Conservation (phyloP, 2,888 invertebrate species). For the Aquatica leii region DNA sequence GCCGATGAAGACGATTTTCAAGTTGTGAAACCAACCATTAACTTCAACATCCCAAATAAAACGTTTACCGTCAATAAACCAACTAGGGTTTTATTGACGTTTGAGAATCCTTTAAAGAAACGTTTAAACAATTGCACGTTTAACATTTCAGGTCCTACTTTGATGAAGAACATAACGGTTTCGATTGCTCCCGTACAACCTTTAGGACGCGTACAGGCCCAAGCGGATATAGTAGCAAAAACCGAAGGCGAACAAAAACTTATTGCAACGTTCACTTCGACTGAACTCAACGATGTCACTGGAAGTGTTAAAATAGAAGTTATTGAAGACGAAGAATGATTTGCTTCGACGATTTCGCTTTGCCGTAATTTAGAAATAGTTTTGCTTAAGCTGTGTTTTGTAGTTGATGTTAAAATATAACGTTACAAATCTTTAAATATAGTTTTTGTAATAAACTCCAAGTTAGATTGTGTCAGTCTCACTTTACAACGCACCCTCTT, state of each 20-base stretch:
- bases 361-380: too few relatives aligned
- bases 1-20: slow-evolving; percentile 85
- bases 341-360: not conserved
- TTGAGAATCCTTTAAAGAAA: slow-evolving; percentile 75
- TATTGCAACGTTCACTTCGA: slow-evolving; percentile 75
- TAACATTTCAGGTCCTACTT: slow-evolving; percentile 74
- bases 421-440: too few relatives aligned
- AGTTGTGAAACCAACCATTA: slow-evolving; percentile 75
- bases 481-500: too few relatives aligned
- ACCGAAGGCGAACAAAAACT: slow-evolving; percentile 71
- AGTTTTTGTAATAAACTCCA: too few relatives aligned
- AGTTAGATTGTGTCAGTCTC: too few relatives aligned
- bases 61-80: slow-evolving; percentile 67
- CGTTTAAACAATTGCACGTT: slow-evolving; percentile 73
- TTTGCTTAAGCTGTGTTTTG: not conserved
- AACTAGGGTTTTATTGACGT: slow-evolving; percentile 66
- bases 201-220: slow-evolving; percentile 63
- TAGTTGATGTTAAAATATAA: too few relatives aligned
- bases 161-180: slow-evolving; percentile 67
- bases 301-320: slow-evolving; percentile 73
- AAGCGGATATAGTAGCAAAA: slow-evolving; percentile 70
- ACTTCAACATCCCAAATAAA: slow-evolving; percentile 70
- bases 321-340: slow-evolving; percentile 25
- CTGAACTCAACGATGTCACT: slow-evolving; percentile 73
- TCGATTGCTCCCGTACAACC: slow-evolving; percentile 67